Conservation (phyloP, 2,113 vertebrate species). For the Camelus dromedarius region DNA sequence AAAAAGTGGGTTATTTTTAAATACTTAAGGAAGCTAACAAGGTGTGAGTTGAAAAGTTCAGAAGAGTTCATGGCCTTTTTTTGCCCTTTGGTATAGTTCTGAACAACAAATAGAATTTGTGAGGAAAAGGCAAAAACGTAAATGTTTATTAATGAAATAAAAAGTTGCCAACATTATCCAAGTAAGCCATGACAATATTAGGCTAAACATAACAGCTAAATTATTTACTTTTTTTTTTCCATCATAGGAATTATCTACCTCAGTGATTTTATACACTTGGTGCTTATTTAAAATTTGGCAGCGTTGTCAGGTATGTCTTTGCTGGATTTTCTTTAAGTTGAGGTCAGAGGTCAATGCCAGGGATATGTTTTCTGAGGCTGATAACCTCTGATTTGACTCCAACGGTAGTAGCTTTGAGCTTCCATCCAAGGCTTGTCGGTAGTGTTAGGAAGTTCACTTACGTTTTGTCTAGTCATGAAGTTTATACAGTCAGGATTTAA, state of each 20-base stretch:
- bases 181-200: not conserved
- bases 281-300: not conserved
- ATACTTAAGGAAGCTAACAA: constrained; percentile 23
- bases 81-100: not conserved
- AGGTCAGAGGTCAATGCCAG: not conserved
- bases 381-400: not conserved
- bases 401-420: not conserved
- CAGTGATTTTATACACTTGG: not conserved
- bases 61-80: not conserved
- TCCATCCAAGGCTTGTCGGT: not conserved
- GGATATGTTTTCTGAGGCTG: not conserved
- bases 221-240: not conserved
- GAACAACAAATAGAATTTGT: not conserved
- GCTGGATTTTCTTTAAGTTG: not conserved
- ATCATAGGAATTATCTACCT: not conserved
- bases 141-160: not conserved
- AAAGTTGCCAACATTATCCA: not conserved
- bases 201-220: not conserved
- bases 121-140: not conserved
- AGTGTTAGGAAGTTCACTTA: not conserved
- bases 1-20: constrained; percentile 21
- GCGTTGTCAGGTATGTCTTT: not conserved
- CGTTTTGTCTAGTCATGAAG: not conserved
- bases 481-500: constrained; percentile 30
- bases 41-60: not conserved